Base-by-base conservation (phyloP, 2,113 vertebrate genomes). In the Malurus cyaneus region DNA sequence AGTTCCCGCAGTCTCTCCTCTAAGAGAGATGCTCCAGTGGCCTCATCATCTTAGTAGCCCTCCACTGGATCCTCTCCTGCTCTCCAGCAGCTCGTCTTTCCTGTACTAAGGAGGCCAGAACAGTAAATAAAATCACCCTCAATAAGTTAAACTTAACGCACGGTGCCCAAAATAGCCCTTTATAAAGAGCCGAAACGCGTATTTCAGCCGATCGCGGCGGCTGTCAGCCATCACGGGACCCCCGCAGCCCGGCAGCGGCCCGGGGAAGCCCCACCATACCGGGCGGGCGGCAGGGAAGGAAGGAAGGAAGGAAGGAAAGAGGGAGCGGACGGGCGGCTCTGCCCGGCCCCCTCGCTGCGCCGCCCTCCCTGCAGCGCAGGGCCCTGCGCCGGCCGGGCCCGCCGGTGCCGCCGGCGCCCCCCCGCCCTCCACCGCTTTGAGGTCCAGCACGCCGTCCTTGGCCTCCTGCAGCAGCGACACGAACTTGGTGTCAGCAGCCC, bases 401-500 rank as follows among this genome's bases (percentile, higher is more conserved):
- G 25, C 32, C 61, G 31, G 24, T 34, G 31, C 60, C 31, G 47
- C 60, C 39, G 61, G 77, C 16, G 20, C 41, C 52, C 42, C 76
- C 78, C 73, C 74, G 70, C 53, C 60, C 97, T 71, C 98, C 93
- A 99, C 98, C 98, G 36, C 36, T 36, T 99, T 99, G 56, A 99
- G 98, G 97, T 99, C 99, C 92, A 99, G 98, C 66, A 99, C 99
- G 82, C 99, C 99, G 96, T 99, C 99, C 98, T 99, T 99, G 70
- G 99, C 99, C 96, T 99, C 99, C 93, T 99, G 99, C 81, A 99
- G 98, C 67, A 99, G 96, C 66, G 99, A 99, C 87, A 99, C 99
- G 96, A 99, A 99, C 98, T 99, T 99, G 88, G 99, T 99, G 99
- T 99, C 86, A 99, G 98, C 91, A 99, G 97, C 61, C 99, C 80